Conservation (phyloP, 2,888 invertebrate genomes). For the Rhagonycha fulva region DNA sequence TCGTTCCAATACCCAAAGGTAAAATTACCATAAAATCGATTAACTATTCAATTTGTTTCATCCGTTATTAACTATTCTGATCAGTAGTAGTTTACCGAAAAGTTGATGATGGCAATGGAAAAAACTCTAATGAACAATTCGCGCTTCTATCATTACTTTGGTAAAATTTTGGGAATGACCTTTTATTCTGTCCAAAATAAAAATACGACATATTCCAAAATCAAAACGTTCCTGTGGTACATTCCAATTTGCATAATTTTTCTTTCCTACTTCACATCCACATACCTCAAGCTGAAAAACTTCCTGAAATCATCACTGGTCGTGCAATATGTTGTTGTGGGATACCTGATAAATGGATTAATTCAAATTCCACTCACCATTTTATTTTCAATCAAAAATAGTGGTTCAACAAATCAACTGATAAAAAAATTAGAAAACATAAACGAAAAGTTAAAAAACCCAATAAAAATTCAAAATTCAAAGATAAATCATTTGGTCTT, state of each 20-base stretch:
- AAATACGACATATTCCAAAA: not conserved
- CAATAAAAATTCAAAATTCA: not conserved
- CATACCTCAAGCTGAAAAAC: not conserved
- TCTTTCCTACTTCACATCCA: not conserved
- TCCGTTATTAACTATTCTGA: not conserved
- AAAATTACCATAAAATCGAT: not conserved
- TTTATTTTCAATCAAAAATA: not conserved
- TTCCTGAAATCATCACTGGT: not conserved
- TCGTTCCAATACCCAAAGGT: not conserved
- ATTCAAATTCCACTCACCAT: not conserved
- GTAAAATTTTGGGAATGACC: not conserved
- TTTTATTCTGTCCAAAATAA: not conserved
- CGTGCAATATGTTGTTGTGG: not conserved
- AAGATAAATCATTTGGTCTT: not conserved
- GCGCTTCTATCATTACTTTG: not conserved
- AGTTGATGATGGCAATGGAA: not conserved
- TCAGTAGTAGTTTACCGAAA: not conserved
- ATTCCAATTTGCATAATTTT: not conserved
- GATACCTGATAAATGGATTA: not conserved
- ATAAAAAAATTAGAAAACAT: not conserved
- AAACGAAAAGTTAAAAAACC: not conserved
- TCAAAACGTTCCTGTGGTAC: not conserved
- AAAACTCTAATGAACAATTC: not conserved
- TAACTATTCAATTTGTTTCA: too few relatives aligned
- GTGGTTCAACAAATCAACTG: not conserved